A percentile compares a stretch with the other conserved stretches of the same genome.
Evolutionary conservation across 1,140 invertebrate genomes (phyloP).

Genomic region (Monochamus saltuarius): DNA sequence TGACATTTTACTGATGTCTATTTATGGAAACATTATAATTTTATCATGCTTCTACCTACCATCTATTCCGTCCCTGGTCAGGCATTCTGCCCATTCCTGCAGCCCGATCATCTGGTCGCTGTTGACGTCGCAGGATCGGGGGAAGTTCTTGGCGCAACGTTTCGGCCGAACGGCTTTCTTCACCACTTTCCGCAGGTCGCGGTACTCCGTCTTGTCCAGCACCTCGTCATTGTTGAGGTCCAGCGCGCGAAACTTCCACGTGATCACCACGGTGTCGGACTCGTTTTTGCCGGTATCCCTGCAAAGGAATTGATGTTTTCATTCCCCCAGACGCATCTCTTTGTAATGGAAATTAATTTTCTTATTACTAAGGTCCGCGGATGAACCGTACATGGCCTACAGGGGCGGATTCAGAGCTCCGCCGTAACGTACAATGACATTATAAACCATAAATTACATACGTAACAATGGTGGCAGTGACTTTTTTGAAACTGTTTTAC

Average conservation of each 20-base stretch:
- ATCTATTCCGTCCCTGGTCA: slow-evolving; percentile 61
- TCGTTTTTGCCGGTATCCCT: slow-evolving; percentile 38
- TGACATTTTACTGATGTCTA: no score
- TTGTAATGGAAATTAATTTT: no score
- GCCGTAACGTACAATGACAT: no score
- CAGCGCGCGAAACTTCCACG: slow-evolving; percentile 86
- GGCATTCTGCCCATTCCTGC: slow-evolving; percentile 81
- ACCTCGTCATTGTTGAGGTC: slow-evolving; percentile 73
- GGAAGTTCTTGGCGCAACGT: slow-evolving; percentile 85
- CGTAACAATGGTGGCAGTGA: no score
- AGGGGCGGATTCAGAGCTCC: no score
- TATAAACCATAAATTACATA: no score
- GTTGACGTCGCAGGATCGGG: slow-evolving; percentile 80
- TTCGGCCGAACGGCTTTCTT: slow-evolving; percentile 85
- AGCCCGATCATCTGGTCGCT: slow-evolving; percentile 67
- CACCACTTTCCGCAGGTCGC: slow-evolving; percentile 74
- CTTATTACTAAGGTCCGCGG: no score
- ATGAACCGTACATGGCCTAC: no score
- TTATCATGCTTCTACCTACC: no score
- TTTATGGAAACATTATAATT: no score
- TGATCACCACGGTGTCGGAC: slow-evolving; percentile 57
- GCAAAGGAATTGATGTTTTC: slow-evolving; percentile 29
- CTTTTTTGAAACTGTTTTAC: no score
- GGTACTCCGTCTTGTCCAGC: slow-evolving; percentile 77
- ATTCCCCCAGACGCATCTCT: no score